phyloP scores from a whole-genome alignment of 2,113 vertebrate species.

The Pionites leucogaster region DNA sequence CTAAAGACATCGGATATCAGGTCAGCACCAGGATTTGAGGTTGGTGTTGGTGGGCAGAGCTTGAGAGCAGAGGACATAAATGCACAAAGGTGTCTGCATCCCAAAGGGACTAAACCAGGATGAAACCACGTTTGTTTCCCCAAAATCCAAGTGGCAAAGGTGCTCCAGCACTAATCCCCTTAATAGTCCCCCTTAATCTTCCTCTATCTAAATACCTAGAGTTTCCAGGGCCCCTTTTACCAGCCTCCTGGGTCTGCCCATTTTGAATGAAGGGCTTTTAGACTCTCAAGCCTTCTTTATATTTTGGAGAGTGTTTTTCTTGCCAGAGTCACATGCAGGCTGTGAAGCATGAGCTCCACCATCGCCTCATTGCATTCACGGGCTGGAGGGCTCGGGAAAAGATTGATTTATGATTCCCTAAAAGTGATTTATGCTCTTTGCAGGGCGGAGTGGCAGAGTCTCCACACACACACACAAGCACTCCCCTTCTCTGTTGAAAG shows the following conservation, averaged over 20 bases:
- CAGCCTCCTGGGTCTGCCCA: not conserved
- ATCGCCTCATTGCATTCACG: not conserved
- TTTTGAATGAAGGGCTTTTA: constrained; percentile 21
- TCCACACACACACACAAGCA: not conserved
- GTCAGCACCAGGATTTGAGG: not conserved
- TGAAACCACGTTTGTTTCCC: not conserved
- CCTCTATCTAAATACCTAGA: not conserved
- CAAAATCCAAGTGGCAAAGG: not conserved
- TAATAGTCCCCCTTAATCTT: not conserved
- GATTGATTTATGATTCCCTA: constrained; percentile 43
- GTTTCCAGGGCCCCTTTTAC: not conserved
- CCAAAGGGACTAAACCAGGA: not conserved
- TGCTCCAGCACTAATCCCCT: not conserved
- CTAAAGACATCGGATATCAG: fast-evolving
- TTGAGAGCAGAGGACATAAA: not conserved
- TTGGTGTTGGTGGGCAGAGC: not conserved
- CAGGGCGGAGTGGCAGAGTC: not conserved
- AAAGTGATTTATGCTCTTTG: constrained; percentile 41
- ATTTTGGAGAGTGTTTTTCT: not conserved
- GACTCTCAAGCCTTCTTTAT: not conserved
- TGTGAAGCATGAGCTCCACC: constrained; percentile 5
- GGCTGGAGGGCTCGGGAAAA: not conserved
- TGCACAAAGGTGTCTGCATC: fast-evolving
- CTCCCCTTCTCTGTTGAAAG: constrained; percentile 24
- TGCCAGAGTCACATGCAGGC: not conserved